Conservation (phyloP, 2,113 vertebrate genomes). For the Neolamprologus kungweensis region DNA sequence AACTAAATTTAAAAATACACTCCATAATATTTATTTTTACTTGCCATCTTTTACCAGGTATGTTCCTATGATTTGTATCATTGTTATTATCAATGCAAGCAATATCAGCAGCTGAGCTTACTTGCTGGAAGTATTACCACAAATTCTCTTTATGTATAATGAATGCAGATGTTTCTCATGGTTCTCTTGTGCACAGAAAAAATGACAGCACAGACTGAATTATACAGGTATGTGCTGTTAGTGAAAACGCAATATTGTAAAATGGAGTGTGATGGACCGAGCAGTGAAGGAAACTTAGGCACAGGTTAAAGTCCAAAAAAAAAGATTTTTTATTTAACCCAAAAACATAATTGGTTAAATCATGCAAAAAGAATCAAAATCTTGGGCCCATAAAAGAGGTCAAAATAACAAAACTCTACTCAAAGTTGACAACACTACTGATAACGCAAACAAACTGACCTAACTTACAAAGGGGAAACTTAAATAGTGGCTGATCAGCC, state of each 20-base stretch:
- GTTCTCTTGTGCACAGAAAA: background rate
- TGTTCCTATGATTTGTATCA: background rate
- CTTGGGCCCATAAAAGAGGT: too few species aligned
- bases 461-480: accelerated
- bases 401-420: too few species aligned
- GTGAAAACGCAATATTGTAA: background rate
- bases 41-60: background rate
- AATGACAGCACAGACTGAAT: background rate
- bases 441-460: too few species aligned
- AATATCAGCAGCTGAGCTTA: background rate
- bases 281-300: too few species aligned
- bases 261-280: background rate
- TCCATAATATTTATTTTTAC: background rate
- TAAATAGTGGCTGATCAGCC: too few species aligned
- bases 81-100: background rate
- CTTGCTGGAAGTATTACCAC: background rate
- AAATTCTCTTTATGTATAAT: background rate
- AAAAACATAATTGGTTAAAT: too few species aligned
- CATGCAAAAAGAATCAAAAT: too few species aligned
- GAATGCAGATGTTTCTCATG: background rate
- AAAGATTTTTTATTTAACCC: too few species aligned
- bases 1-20: background rate
- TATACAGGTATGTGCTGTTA: background rate
- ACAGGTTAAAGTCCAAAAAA: too few species aligned
- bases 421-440: too few species aligned